Percentiles rank a stretch among this genome's conserved stretches.
Conservation (phyloP, 2,113 vertebrate species). For the Diglossa brunneiventris region DNA sequence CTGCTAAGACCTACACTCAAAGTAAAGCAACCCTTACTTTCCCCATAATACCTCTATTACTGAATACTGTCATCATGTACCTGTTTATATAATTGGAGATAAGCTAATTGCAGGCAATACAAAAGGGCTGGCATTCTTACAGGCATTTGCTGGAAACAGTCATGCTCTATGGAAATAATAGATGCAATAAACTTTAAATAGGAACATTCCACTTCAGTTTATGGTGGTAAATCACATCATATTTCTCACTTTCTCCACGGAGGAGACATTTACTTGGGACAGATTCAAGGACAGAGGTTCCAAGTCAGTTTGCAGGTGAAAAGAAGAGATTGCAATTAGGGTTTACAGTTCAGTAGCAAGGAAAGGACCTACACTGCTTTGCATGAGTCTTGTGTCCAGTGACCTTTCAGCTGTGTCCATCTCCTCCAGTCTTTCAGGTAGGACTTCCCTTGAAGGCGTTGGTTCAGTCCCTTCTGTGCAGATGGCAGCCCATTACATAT, state of each 20-base stretch:
- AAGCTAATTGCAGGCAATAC: conserved; percentile 66
- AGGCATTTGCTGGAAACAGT: conserved; percentile 28
- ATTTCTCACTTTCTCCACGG: not conserved
- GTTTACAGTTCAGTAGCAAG: not conserved
- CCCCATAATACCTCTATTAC: conserved; percentile 49
- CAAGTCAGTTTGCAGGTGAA: not conserved
- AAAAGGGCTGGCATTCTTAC: conserved; percentile 59
- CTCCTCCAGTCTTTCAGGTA: not conserved
- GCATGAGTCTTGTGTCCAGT: not conserved
- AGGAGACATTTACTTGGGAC: not conserved
- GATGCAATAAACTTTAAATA: conserved; percentile 12
- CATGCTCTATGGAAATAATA: not conserved
- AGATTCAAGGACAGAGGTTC: not conserved
- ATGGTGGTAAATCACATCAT: not conserved
- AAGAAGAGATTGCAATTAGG: not conserved
- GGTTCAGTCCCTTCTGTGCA: not conserved
- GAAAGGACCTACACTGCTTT: not conserved
- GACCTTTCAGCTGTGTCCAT: not conserved
- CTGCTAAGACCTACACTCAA: conserved; percentile 59
- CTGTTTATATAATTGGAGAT: conserved; percentile 71
- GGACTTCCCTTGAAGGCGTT: not conserved
- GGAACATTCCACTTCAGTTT: not conserved
- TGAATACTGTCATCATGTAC: conserved; percentile 29
- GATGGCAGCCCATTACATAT: not conserved
- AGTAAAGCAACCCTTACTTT: conserved; percentile 71